Conservation (phyloP, 2,888 invertebrate species). For the Phlogophora meticulosa region DNA sequence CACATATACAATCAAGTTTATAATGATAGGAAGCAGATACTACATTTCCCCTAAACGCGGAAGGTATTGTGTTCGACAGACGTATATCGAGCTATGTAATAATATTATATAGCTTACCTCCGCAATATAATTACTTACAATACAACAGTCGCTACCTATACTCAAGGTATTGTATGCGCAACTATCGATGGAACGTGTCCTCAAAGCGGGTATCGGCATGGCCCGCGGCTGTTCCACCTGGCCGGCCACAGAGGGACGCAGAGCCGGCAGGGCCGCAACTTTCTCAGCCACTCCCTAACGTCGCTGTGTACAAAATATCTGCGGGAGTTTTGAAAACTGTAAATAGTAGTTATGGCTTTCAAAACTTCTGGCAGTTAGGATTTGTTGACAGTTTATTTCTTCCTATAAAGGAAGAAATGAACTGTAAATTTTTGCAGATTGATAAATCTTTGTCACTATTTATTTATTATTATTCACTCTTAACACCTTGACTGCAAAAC, state of each 20-base stretch:
- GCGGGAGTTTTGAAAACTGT: constrained; percentile 14
- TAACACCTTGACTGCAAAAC: too few relatives aligned
- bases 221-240: constrained; percentile 27
- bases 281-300: constrained; percentile 3
- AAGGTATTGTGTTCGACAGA: background rate
- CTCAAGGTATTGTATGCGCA: background rate
- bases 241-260: constrained; percentile 13
- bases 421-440: too few relatives aligned
- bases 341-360: constrained; percentile 21
- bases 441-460: too few relatives aligned
- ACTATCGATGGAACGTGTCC: constrained; percentile 34
- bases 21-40: background rate
- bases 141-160: background rate
- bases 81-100: background rate
- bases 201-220: constrained; percentile 22
- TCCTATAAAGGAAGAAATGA: background rate
- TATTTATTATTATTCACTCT: too few relatives aligned
- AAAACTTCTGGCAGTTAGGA: constrained; percentile 17
- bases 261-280: background rate
- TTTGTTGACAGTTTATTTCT: constrained; percentile 12
- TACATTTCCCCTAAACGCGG: background rate
- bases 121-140: constrained; percentile 21
- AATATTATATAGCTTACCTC: background rate
- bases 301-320: constrained; percentile 1
- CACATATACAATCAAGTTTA: too few relatives aligned